A percentile compares a stretch with the other conserved stretches of the same genome.
These are phyloP conservation scores for Mesembrinibis cayennensis DNA, from an alignment of 2,113 vertebrate genomes.

Conservation along the genomic window DNA sequence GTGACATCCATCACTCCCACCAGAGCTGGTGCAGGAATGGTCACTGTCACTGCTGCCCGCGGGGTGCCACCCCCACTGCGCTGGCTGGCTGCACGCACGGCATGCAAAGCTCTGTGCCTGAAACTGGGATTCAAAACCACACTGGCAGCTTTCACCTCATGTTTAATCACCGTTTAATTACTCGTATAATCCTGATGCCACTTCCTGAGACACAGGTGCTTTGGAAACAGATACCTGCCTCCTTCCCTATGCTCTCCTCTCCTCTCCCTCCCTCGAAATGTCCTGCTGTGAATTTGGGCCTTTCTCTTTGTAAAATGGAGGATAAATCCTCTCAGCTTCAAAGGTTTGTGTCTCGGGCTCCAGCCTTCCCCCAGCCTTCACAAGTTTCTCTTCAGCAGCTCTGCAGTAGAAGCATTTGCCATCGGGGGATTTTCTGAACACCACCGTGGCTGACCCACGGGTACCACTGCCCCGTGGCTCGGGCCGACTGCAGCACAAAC, in stretches of 20 bases:
- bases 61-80: neutral
- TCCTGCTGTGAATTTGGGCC: neutral
- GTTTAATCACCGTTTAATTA: neutral
- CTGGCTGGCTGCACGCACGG: fast-evolving
- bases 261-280: neutral
- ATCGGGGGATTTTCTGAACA: neutral
- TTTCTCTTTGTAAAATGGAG: neutral
- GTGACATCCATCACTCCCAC: neutral
- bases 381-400: neutral
- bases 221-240: neutral
- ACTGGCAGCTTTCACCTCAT: neutral
- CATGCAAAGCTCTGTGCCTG: neutral
- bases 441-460: fast-evolving
- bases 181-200: neutral
- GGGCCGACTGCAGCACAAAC: no score
- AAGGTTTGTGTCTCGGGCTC: neutral
- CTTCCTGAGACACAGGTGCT: neutral
- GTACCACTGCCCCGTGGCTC: neutral
- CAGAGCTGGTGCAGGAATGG: neutral
- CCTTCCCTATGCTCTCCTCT: neutral
- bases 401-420: neutral
- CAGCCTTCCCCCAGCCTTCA: neutral
- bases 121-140: neutral
- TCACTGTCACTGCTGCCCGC: neutral
- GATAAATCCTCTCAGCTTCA: neutral